Percentiles rank a stretch among this genome's conserved stretches.
Conservation (phyloP, 2,888 invertebrate species). For the Morinoia aosen region DNA sequence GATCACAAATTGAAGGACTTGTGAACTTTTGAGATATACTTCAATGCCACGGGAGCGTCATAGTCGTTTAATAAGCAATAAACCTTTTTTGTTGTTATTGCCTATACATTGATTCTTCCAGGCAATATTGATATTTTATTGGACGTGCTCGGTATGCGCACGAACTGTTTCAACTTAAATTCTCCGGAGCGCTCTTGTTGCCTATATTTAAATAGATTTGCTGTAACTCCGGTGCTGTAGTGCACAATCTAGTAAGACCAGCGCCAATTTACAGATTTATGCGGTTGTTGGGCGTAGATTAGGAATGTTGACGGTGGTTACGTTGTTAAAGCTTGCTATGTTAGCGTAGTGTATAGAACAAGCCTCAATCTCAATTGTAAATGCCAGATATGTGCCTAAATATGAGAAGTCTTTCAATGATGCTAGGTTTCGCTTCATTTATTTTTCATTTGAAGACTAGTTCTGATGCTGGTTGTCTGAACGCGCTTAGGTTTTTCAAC, state of each 20-base stretch:
- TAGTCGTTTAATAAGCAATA: background rate
- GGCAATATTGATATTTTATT: background rate
- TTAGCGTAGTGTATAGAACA: background rate
- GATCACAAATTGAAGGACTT: background rate
- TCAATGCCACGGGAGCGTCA: background rate
- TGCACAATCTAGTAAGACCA: background rate
- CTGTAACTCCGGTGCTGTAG: background rate
- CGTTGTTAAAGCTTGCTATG: background rate
- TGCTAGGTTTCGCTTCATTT: background rate
- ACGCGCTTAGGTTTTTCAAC: background rate
- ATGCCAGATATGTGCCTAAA: background rate
- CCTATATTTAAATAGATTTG: background rate
- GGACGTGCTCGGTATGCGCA: background rate
- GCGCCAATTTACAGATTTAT: background rate
- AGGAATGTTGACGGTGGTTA: background rate
- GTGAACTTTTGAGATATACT: background rate
- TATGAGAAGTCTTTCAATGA: background rate
- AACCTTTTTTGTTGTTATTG: conserved; percentile 3
- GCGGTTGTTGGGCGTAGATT: background rate
- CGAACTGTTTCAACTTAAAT: background rate
- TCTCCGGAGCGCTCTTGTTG: background rate
- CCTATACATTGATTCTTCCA: background rate
- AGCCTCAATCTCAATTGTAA: background rate
- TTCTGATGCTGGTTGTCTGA: background rate
- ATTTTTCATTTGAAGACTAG: background rate